phyloP scores from a whole-genome alignment of 2,113 vertebrate species.

The Chauna torquata region DNA sequence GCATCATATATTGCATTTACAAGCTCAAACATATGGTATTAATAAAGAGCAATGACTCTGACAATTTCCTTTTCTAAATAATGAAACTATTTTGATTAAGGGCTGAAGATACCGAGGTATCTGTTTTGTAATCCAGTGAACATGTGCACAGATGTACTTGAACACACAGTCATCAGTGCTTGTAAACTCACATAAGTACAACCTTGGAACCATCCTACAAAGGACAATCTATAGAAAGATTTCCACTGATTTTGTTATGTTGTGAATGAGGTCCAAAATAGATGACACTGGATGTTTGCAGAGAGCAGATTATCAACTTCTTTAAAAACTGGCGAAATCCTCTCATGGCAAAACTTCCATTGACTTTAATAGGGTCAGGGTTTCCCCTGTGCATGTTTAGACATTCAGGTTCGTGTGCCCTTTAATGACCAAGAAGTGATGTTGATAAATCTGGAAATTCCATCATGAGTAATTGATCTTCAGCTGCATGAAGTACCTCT shows the following conservation, averaged over 20 bases:
- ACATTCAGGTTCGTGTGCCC: not conserved
- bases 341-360: not conserved
- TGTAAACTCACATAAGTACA: not conserved
- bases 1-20: not conserved
- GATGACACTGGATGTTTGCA: not conserved
- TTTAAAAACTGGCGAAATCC: not conserved
- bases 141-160: not conserved
- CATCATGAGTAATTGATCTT: not conserved
- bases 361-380: not conserved
- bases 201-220: not conserved
- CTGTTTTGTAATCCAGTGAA: constrained; percentile 14
- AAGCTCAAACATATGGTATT: not conserved
- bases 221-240: not conserved
- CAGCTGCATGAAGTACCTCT: not conserved
- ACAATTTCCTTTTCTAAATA: constrained; percentile 18
- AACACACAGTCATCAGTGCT: not conserved
- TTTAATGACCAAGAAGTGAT: not conserved
- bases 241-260: not conserved
- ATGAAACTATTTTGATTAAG: not conserved
- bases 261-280: not conserved
- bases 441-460: not conserved
- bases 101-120: not conserved
- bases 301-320: not conserved
- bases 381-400: not conserved
- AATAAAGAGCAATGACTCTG: not conserved